Evolutionary conservation across 2,797 vertebrate species (phyloP), one percentile per base, ranked within the genome.

Genomic region (Phrynocephalus vlangalii): DNA sequence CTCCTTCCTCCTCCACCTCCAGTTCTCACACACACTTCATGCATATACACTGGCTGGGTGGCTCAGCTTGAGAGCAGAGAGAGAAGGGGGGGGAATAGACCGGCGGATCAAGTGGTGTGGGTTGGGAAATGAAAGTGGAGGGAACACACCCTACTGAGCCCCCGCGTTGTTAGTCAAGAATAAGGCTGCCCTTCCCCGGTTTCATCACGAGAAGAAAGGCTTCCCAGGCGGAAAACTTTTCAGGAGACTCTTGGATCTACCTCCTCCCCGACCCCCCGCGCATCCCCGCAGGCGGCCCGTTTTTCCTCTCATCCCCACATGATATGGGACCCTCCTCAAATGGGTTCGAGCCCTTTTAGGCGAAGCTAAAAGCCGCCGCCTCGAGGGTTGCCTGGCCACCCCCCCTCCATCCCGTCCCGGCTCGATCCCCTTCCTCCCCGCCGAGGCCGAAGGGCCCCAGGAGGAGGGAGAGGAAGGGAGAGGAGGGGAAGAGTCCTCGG

Each of bases 81-180:
- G 28, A 68, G 48, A 44, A 60, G 28, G 24, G 28, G 6, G 28
- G 24, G 28, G 18, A 24, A n/a, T 66, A 30, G 24, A 3, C 7
- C 70, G 15, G 8, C 16, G 1, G n/a, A 68, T 63, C 16, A 20
- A 5, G 18, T 63, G 60, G 18, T 63, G 60, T 63, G 18, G 71
- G 50, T 10, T 79, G 28, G 50, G 18, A 79, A 60, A 79, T 3
- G 22, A 24, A 24, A 63, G 52, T 16, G 28, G 26, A 11, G 0
- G 50, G 48, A 7, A 11, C 1, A 15, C 0, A 0, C 0, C 0
- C 44, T 5, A 3, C 1, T 15, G 0, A 0, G 3, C 15, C 79
- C 8, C 18, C 78, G 4, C 11, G 16, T 30, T 48, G 38, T 5
- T 3, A 38, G 24, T 6, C 30, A 75, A 24, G 78, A 22, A 70